These are phyloP conservation scores for Molossus alvarezi DNA, from an alignment of 2,797 vertebrate genomes.

Conservation along the genomic window DNA sequence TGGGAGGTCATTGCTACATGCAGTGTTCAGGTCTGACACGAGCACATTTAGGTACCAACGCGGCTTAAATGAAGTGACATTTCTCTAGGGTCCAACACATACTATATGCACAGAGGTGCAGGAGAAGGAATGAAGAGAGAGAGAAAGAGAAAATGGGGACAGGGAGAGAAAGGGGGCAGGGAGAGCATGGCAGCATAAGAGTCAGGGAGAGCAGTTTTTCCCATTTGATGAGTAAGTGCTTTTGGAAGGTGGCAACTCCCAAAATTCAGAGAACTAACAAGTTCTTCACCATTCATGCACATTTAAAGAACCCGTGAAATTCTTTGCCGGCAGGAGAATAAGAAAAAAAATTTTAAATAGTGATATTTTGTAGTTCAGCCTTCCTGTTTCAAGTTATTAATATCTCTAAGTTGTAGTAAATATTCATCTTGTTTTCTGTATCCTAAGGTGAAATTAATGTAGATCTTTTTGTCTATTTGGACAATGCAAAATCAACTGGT, in stretches of 20 bases:
- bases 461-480: conserved; percentile 18
- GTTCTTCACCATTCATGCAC: background rate
- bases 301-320: conserved; percentile 32
- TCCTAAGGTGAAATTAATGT: conserved; percentile 1
- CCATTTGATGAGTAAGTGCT: background rate
- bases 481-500: conserved; percentile 51
- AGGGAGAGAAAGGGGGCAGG: background rate
- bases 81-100: background rate
- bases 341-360: background rate
- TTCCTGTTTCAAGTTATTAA: background rate
- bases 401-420: conserved; percentile 12
- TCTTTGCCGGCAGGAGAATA: background rate
- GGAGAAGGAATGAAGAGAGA: background rate
- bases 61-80: background rate
- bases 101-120: background rate
- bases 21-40: background rate
- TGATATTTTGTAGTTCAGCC: background rate
- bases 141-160: background rate
- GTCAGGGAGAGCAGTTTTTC: background rate
- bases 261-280: conserved; percentile 34
- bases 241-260: background rate
- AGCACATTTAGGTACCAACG: background rate
- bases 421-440: conserved; percentile 37
- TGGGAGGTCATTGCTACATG: background rate
- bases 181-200: background rate